Evolutionary conservation across 1,140 invertebrate genomes (phyloP).

Genomic region (Ooceraea biroi): DNA sequence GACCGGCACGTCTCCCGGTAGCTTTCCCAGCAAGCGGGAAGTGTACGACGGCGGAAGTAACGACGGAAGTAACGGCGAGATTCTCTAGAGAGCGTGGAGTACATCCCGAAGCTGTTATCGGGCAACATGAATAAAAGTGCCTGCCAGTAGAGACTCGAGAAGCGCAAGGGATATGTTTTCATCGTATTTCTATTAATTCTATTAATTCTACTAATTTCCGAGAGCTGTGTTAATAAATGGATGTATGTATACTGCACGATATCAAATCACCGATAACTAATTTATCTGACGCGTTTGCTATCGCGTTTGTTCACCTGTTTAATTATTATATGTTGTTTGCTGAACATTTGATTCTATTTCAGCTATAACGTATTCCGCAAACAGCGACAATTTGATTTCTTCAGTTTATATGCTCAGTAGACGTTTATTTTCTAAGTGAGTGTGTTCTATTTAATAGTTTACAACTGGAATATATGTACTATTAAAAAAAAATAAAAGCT

Average conservation of each 20-base stretch:
- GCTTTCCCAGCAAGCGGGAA: slow-evolving; percentile 26
- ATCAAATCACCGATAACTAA: no score
- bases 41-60: not conserved
- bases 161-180: not conserved
- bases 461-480: no score
- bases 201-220: not conserved
- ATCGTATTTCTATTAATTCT: not conserved
- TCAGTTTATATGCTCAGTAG: no score
- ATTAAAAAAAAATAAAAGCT: no score
- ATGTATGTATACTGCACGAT: no score
- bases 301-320: no score
- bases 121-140: slow-evolving; percentile 2
- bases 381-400: not conserved
- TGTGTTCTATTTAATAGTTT: no score
- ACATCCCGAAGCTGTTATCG: not conserved
- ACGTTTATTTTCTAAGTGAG: not conserved
- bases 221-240: no score
- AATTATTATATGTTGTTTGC: no score
- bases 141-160: not conserved
- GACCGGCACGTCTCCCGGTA: not conserved
- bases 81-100: slow-evolving; percentile 3
- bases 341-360: no score
- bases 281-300: no score
- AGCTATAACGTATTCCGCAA: no score
- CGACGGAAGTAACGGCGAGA: slow-evolving; percentile 17